These are phyloP conservation scores for Cantharis rufa DNA, from an alignment of 2,888 invertebrate species.

Conservation along the genomic window DNA sequence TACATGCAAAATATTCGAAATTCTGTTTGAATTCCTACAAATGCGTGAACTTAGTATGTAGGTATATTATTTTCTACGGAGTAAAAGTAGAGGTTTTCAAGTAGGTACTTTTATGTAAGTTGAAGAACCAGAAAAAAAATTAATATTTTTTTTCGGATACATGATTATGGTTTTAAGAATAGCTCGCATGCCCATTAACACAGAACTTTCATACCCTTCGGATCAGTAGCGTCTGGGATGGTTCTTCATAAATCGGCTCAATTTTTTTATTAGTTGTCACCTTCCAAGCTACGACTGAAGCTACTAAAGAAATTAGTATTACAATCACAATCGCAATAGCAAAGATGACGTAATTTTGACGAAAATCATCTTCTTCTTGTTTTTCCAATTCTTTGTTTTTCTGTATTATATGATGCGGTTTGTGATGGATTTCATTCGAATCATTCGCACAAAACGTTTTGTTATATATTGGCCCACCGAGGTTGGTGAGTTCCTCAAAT, in stretches of 20 bases:
- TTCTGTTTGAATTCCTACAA: no score
- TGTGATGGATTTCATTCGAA: not conserved
- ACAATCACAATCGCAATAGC: not conserved
- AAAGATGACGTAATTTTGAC: not conserved
- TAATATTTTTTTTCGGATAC: no score
- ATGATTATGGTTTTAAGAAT: no score
- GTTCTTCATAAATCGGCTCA: not conserved
- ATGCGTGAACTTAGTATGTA: no score
- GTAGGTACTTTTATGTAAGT: no score
- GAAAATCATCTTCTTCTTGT: not conserved
- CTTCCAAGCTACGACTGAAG: not conserved
- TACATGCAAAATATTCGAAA: no score
- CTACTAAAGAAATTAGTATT: not conserved
- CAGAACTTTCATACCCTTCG: not conserved
- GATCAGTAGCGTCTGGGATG: not conserved
- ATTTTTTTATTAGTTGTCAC: not conserved
- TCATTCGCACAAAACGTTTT: conserved; percentile 3
- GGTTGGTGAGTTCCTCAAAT: conserved; percentile 38
- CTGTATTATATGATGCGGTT: not conserved
- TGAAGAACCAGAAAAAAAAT: no score
- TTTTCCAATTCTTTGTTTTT: not conserved
- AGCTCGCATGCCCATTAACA: no score
- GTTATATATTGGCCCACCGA: conserved; percentile 21
- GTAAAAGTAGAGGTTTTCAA: no score
- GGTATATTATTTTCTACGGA: no score